These are phyloP conservation scores for Psittacula derbiana DNA, from an alignment of 2,797 vertebrate species.

Conservation along the genomic window DNA sequence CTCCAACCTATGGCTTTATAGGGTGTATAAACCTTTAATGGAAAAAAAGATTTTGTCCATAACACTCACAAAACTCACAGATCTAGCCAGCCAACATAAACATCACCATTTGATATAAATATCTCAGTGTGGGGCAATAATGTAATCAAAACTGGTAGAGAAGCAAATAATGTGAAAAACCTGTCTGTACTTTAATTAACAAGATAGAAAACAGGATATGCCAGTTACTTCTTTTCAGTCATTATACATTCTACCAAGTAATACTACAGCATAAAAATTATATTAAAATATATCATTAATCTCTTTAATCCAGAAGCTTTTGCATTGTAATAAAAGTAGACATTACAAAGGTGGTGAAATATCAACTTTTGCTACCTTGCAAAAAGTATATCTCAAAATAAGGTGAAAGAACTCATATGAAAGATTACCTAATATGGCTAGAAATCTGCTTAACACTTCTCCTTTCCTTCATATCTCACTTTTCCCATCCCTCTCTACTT, in stretches of 20 bases:
- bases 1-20: not conserved
- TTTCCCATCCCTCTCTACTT: not conserved
- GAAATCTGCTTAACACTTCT: not conserved
- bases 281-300: not conserved
- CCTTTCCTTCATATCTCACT: not conserved
- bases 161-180: not conserved
- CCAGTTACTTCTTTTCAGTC: not conserved
- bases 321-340: not conserved
- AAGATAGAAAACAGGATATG: not conserved
- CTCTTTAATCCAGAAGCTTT: not conserved
- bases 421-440: not conserved
- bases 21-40: not conserved
- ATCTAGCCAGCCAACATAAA: not conserved
- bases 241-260: not conserved
- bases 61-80: not conserved
- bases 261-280: not conserved
- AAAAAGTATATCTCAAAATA: not conserved
- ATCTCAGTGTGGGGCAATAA: not conserved
- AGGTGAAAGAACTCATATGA: not conserved
- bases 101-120: not conserved
- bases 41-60: not conserved
- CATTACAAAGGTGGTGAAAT: not conserved
- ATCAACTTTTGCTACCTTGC: not conserved
- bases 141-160: not conserved
- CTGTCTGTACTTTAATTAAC: not conserved